phyloP scores from a whole-genome alignment of 2,888 invertebrate species.

The Pyrrhia umbra region DNA sequence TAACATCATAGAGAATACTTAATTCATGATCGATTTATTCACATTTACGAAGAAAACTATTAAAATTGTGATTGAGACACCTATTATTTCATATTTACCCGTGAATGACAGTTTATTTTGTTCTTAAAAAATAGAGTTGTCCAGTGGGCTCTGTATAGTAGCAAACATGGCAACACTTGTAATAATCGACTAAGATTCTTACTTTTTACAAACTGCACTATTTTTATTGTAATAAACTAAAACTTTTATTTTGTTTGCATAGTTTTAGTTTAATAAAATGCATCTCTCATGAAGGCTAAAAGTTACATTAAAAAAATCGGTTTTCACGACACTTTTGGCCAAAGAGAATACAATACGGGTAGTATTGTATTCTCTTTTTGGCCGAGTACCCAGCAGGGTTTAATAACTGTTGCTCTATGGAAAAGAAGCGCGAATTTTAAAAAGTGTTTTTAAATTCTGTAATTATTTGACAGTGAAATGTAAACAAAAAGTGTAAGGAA shows the following conservation, averaged over 20 bases:
- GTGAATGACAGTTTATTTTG: slow-evolving; percentile 50
- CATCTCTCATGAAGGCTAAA: no score
- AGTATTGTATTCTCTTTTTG: no score
- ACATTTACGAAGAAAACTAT: slow-evolving; percentile 41
- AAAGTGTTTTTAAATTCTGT: not conserved
- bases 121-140: slow-evolving; percentile 29
- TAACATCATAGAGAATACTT: slow-evolving; percentile 7
- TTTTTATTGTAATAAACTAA: no score
- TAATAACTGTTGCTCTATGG: not conserved
- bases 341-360: no score
- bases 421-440: not conserved
- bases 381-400: no score
- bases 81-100: slow-evolving; percentile 47
- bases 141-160: not conserved
- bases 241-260: no score
- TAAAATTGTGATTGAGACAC: slow-evolving; percentile 12
- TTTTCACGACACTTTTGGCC: no score
- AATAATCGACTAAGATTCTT: slow-evolving; percentile 29
- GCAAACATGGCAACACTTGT: not conserved
- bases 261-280: no score
- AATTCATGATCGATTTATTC: slow-evolving; percentile 17
- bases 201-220: no score
- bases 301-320: no score
- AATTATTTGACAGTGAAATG: not conserved
- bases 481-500: no score